Percentiles rank a stretch among this genome's conserved stretches.
Evolutionary conservation across 2,888 invertebrate genomes (phyloP).

Genomic region (Papilio protenor): DNA sequence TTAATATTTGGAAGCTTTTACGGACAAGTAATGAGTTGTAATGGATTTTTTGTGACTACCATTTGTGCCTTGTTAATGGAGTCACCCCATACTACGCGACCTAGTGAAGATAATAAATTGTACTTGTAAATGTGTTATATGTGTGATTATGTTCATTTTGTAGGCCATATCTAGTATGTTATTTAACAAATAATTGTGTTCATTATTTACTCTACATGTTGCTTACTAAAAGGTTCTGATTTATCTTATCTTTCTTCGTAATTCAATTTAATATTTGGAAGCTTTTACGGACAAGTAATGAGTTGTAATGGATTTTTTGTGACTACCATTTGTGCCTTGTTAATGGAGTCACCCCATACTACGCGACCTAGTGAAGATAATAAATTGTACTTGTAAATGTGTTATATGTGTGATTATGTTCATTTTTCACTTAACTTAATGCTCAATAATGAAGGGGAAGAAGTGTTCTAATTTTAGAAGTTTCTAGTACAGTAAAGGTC

Average conservation of each 20-base stretch:
- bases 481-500: background rate
- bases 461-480: background rate
- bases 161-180: background rate
- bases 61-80: conserved; percentile 15
- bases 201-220: background rate
- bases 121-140: conserved; percentile 12
- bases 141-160: background rate
- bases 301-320: conserved; percentile 33
- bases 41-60: conserved; percentile 34
- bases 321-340: conserved; percentile 13
- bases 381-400: conserved; percentile 18
- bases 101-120: conserved; percentile 18
- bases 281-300: conserved; percentile 30
- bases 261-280: conserved; percentile 16
- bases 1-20: conserved; percentile 24
- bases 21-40: conserved; percentile 24
- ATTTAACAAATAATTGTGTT: background rate
- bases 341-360: conserved; percentile 18
- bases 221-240: background rate
- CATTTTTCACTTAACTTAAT: conserved; percentile 4
- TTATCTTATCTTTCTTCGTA: background rate
- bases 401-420: conserved; percentile 5
- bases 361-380: background rate
- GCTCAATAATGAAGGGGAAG: background rate
- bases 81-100: background rate